Percentiles rank a stretch among this genome's conserved stretches.
Evolutionary conservation across 2,888 invertebrate genomes (phyloP).

Genomic region (Agriopis marginaria): DNA sequence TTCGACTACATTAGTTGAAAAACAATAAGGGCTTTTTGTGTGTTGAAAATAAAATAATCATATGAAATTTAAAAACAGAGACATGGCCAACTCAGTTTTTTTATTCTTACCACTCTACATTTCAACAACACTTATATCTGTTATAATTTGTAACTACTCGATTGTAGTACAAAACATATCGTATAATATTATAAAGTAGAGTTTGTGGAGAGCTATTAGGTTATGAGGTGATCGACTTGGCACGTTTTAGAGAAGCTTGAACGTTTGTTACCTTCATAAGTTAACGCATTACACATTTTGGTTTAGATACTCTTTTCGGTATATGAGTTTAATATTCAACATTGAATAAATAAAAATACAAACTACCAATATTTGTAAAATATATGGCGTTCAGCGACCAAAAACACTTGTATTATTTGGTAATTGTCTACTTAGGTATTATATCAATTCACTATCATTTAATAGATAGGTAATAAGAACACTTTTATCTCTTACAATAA

Average conservation of each 20-base stretch:
- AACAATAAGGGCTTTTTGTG: no score
- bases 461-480: conserved; percentile 77
- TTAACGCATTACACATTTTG: conserved; percentile 6
- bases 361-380: background rate
- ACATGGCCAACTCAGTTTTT: background rate
- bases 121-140: background rate
- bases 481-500: conserved; percentile 78
- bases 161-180: no score
- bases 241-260: conserved; percentile 21
- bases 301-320: background rate
- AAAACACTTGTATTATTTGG: conserved; percentile 5
- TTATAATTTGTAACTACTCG: no score
- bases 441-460: conserved; percentile 62
- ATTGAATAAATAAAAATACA: background rate
- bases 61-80: no score
- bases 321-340: background rate
- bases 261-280: conserved; percentile 18
- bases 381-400: background rate
- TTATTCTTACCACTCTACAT: background rate
- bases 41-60: no score
- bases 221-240: conserved; percentile 18
- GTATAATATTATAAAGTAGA: background rate
- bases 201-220: background rate
- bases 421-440: conserved; percentile 19
- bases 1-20: no score